These are phyloP conservation scores for Danio kyathit DNA, from an alignment of 2,797 vertebrate genomes.

Conservation along the genomic window DNA sequence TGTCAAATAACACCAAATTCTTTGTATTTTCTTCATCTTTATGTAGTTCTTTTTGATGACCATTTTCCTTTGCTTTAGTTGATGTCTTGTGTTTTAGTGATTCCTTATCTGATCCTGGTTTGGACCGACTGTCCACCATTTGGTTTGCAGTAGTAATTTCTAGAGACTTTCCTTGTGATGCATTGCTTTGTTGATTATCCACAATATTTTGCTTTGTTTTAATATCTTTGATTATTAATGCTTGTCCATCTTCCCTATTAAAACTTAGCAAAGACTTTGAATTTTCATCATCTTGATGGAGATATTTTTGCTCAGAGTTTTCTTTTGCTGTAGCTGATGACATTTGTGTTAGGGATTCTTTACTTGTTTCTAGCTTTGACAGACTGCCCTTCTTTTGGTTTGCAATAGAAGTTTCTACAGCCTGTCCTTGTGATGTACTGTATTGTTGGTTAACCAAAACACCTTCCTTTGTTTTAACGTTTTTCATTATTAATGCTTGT, in stretches of 20 bases:
- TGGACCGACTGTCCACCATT: conserved; percentile 21
- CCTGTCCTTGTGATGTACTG: background rate
- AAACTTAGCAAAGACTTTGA: too few species aligned
- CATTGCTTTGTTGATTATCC: conserved; percentile 14
- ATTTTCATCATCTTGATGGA: too few species aligned
- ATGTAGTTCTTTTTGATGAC: conserved; percentile 12
- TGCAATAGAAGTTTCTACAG: too few species aligned
- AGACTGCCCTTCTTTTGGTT: too few species aligned
- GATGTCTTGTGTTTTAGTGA: background rate
- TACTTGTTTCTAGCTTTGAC: too few species aligned
- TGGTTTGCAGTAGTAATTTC: conserved; percentile 22
- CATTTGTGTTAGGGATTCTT: too few species aligned
- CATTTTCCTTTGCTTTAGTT: conserved; percentile 9
- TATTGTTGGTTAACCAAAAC: background rate
- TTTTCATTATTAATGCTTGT: background rate
- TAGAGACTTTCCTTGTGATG: background rate
- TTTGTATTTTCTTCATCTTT: conserved; percentile 11
- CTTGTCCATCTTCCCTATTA: background rate
- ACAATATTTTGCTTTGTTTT: background rate
- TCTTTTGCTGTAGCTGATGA: too few species aligned
- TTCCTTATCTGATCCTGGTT: conserved; percentile 2
- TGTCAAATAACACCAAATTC: conserved; percentile 14
- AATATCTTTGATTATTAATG: background rate
- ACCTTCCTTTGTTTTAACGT: background rate
- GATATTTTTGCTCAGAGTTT: too few species aligned